Evolutionary conservation across 1,140 invertebrate species (phyloP), one percentile per base, ranked within the genome.

Genomic region (Ooceraea biroi): DNA sequence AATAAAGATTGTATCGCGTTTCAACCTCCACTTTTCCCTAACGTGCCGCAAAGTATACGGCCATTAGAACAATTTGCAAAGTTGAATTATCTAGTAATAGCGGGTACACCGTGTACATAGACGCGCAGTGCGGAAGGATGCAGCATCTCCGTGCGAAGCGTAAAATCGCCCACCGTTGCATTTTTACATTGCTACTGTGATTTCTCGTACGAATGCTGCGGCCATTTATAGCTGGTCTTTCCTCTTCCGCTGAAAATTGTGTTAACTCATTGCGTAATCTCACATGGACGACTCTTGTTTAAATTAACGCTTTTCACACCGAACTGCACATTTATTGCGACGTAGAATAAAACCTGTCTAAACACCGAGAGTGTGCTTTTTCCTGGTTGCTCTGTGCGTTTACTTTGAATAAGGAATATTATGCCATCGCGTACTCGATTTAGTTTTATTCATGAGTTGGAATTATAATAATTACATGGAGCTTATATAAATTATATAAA

Each of bases 81-180:
- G 30, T 44, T 44, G 30, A 19, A 80, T 80, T 69, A 80, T 57
- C 50, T 50, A 17, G 17, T 69, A 57, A 78, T n/a, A 80, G 55
- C 27, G 76, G 50, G 50, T 7, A 69, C 65, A 80, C 65, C 11
- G 5, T 5, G 44, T 87, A 82, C 57, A 66, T 25, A 61, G 60
- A 77, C 17, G 66, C 41, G 50, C 36, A 52, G 68, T 66, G 72
- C 76, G 63, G 71, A 65, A 84, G 78, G 76, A 89, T 89, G 88
- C 74, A 60, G 85, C 74, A 86, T 86, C 84, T 85, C 84, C 25
- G 85, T 88, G 77, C 86, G 86, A 85, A 88, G 89, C 89, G 87
- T 89, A 88, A 92, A 92, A 91, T 92, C 89, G 86, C 83, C 87
- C 87, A 82, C 80, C 88, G 84, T 52, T 91, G 89, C 89, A 89